Percentiles rank a stretch among this genome's conserved stretches.
These are phyloP conservation scores for Neoascia interrupta DNA, from an alignment of 2,888 invertebrate species.

Conservation along the genomic window DNA sequence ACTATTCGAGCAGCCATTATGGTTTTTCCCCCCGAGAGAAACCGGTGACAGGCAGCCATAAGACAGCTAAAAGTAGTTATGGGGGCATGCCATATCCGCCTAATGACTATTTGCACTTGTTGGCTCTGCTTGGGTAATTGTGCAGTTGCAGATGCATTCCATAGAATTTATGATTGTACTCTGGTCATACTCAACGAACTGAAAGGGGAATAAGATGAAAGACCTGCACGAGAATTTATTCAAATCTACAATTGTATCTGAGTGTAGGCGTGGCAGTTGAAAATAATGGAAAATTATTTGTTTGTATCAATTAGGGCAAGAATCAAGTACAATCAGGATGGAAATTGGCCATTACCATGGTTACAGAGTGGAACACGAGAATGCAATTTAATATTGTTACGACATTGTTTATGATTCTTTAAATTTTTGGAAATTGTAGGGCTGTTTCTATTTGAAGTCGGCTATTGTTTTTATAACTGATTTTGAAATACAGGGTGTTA, in stretches of 20 bases:
- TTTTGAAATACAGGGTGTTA: too few species aligned
- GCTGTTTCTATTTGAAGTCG: too few species aligned
- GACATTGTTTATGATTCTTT: too few species aligned
- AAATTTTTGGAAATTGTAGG: too few species aligned
- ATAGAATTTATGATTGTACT: conserved; percentile 49
- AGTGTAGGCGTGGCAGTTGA: conserved; percentile 51
- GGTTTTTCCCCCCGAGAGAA: conserved; percentile 50
- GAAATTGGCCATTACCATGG: conserved; percentile 59
- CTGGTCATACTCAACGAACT: not conserved
- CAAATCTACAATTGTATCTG: conserved; percentile 46
- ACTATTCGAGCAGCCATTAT: conserved; percentile 70
- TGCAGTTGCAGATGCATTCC: conserved; percentile 67
- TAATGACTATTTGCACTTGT: conserved; percentile 65
- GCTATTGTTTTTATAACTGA: too few species aligned
- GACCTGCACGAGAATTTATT: conserved; percentile 9
- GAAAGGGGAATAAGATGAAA: not conserved
- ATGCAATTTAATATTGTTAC: too few species aligned
- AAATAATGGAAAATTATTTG: conserved; percentile 50
- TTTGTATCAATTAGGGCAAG: conserved; percentile 53
- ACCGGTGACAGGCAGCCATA: conserved; percentile 25
- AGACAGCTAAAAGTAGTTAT: not conserved
- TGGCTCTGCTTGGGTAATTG: conserved; percentile 68
- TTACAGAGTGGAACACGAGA: conserved; percentile 61
- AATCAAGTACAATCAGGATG: conserved; percentile 38
- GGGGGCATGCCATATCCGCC: conserved; percentile 37